Evolutionary conservation across 2,888 invertebrate genomes (phyloP).

Genomic region (Rhorus exstirpatorius): DNA sequence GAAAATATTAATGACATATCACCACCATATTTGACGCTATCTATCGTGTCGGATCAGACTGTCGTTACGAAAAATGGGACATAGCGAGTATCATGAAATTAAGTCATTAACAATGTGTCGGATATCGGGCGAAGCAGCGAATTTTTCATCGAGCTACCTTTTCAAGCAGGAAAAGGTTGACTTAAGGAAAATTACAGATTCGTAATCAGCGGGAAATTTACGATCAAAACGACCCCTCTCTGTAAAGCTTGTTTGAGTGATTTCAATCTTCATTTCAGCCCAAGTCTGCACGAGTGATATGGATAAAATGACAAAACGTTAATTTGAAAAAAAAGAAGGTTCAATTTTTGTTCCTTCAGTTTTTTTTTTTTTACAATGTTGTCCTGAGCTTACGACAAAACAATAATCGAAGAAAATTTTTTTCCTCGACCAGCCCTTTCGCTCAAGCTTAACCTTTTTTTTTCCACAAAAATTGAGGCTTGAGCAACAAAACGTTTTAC

Average conservation of each 20-base stretch:
- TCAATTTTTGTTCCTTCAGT: too few relatives aligned
- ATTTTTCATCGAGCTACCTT: neutral
- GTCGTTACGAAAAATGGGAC: slow-evolving; percentile 28
- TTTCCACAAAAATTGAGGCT: too few relatives aligned
- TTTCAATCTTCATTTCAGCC: neutral
- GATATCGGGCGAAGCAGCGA: neutral
- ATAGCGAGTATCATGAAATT: slow-evolving; percentile 35
- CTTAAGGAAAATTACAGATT: neutral
- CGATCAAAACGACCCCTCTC: neutral
- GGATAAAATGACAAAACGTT: neutral
- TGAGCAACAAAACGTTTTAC: too few relatives aligned
- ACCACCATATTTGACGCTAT: slow-evolving; percentile 9
- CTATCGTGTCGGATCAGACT: slow-evolving; percentile 17
- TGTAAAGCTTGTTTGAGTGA: neutral
- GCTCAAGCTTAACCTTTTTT: too few relatives aligned
- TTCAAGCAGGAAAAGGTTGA: neutral
- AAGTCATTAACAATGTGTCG: slow-evolving; percentile 17
- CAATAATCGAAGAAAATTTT: too few relatives aligned
- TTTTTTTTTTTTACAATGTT: too few relatives aligned
- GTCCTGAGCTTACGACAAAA: too few relatives aligned
- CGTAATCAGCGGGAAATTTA: slow-evolving; percentile 11
- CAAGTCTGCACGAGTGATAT: neutral
- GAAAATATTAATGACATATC: slow-evolving; percentile 19
- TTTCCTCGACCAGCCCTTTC: too few relatives aligned
- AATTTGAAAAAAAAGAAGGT: neutral